These are phyloP conservation scores for Uloborus plumipes DNA, from an alignment of 2,888 invertebrate genomes.

Conservation along the genomic window DNA sequence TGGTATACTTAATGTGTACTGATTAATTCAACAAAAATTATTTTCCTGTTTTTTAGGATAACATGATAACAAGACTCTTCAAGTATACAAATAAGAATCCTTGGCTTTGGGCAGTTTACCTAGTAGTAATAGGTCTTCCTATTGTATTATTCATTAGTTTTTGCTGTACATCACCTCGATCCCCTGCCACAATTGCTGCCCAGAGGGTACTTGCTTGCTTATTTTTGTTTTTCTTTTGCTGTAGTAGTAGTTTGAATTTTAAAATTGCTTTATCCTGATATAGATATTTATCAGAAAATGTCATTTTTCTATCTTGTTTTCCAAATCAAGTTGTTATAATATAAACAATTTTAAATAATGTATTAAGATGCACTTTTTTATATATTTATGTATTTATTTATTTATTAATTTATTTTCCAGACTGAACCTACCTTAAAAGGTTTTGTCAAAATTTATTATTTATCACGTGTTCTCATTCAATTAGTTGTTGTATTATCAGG, in stretches of 20 bases:
- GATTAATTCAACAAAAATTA: conserved; percentile 65
- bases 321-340: too few relatives aligned
- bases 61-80: conserved; percentile 81
- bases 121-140: conserved; percentile 83
- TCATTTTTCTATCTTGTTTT: too few relatives aligned
- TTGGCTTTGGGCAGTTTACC: conserved; percentile 90
- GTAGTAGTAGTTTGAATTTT: not conserved
- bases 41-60: conserved; percentile 77
- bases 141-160: conserved; percentile 84
- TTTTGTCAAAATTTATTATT: too few relatives aligned
- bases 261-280: not conserved
- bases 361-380: too few relatives aligned
- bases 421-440: too few relatives aligned
- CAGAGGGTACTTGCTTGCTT: conserved; percentile 18
- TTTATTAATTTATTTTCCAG: too few relatives aligned
- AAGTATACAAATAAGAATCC: conserved; percentile 87
- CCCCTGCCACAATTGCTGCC: conserved; percentile 47
- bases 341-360: too few relatives aligned
- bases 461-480: too few relatives aligned
- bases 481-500: too few relatives aligned
- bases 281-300: not conserved
- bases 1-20: too few relatives aligned
- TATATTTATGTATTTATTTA: too few relatives aligned
- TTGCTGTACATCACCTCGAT: conserved; percentile 76
- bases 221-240: too few relatives aligned